These are phyloP conservation scores for Drosophila novamexicana DNA, from an alignment of 1,140 invertebrate genomes.

Conservation along the genomic window DNA sequence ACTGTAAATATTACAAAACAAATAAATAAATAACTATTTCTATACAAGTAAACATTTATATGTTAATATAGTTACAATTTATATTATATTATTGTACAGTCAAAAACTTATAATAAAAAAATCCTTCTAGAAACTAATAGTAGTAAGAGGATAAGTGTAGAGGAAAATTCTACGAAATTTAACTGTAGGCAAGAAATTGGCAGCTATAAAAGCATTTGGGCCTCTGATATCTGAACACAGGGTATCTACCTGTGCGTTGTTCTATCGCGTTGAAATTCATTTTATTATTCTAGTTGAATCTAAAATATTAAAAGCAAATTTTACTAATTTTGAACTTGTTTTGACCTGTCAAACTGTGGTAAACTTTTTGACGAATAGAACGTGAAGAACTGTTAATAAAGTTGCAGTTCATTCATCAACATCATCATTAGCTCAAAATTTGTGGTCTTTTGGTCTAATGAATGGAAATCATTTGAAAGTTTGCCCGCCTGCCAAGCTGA, in stretches of 20 bases:
- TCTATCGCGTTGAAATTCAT: not conserved
- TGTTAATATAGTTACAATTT: too few species aligned
- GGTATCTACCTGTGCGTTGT: not conserved
- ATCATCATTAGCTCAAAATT: constrained; percentile 67
- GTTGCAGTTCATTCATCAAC: constrained; percentile 52
- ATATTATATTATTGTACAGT: too few species aligned
- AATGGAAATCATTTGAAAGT: constrained; percentile 75
- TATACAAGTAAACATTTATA: not conserved
- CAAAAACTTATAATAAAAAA: too few species aligned
- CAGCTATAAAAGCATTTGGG: too few species aligned
- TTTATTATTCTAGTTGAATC: not conserved
- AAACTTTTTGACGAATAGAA: constrained; percentile 10
- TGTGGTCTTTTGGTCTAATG: constrained; percentile 49
- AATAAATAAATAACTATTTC: not conserved
- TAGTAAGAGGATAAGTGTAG: too few species aligned
- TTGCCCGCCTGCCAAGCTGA: constrained; percentile 31
- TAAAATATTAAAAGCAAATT: constrained; percentile 2
- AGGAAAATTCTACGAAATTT: too few species aligned
- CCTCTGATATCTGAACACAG: not conserved
- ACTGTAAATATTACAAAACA: not conserved
- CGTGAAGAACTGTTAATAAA: constrained; percentile 49
- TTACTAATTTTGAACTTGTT: not conserved
- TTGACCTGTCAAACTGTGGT: not conserved
- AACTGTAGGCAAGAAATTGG: too few species aligned
- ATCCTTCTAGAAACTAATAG: too few species aligned